A percentile compares a stretch with the other conserved stretches of the same genome.
phyloP scores from a whole-genome alignment of 1,140 invertebrate species.

The Drosophila athabasca region DNA sequence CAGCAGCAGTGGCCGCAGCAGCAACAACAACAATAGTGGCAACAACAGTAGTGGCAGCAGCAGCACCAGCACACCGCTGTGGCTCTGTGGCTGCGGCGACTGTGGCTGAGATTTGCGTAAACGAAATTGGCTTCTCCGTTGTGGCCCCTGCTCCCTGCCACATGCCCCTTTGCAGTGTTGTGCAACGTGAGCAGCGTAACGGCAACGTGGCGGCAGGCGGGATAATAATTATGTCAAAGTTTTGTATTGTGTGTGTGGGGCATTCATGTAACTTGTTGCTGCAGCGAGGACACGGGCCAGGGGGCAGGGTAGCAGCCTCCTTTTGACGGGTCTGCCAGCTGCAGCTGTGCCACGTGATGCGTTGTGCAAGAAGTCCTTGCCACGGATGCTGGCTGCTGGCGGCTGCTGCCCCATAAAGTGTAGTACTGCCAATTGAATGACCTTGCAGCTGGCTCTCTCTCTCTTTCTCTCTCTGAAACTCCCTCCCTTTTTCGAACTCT shows the following conservation, averaged over 20 bases:
- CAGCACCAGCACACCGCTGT: neutral
- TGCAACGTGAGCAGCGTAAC: conserved; percentile 24
- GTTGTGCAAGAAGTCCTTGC: conserved; percentile 48
- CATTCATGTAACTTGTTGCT: conserved; percentile 55
- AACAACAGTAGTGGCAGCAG: neutral
- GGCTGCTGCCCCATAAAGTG: no score
- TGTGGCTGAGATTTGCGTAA: conserved; percentile 71
- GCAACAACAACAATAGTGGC: no score
- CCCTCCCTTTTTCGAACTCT: neutral
- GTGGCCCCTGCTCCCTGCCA: neutral
- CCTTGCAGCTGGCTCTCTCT: no score
- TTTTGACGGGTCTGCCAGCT: neutral
- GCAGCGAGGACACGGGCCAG: neutral
- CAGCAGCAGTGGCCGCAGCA: no score
- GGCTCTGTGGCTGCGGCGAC: conserved; percentile 24
- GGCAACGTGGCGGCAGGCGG: neutral
- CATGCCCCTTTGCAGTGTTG: conserved; percentile 8
- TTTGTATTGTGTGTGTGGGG: conserved; percentile 12
- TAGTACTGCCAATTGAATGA: no score
- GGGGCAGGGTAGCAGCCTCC: no score
- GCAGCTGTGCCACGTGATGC: conserved; percentile 37
- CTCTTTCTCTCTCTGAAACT: no score
- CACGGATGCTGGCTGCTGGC: neutral
- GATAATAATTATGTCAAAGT: conserved; percentile 52
- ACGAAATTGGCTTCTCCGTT: conserved; percentile 55